Conservation (phyloP, 2,797 vertebrate species). For the Alca torda region DNA sequence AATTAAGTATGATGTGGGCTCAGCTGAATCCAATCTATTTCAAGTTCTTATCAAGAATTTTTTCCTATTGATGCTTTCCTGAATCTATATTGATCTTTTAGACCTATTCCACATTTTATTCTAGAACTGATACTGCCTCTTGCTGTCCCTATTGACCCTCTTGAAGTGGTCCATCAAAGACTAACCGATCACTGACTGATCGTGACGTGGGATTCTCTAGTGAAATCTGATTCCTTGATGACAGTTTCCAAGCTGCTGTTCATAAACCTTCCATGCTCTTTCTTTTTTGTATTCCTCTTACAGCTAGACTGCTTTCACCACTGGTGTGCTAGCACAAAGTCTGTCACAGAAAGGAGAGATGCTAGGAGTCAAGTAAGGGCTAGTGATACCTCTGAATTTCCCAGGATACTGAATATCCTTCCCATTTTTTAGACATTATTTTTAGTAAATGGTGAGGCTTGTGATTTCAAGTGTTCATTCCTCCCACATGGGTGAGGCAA, state of each 20-base stretch:
- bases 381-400: neutral
- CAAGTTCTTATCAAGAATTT: neutral
- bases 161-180: neutral
- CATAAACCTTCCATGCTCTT: neutral
- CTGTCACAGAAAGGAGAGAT: neutral
- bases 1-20: neutral
- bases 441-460: conserved; percentile 40
- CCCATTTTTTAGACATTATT: conserved; percentile 29
- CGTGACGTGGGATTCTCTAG: neutral
- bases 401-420: neutral
- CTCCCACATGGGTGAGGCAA: neutral
- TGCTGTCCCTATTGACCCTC: neutral
- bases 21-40: neutral
- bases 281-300: neutral
- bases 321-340: neutral
- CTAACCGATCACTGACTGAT: neutral
- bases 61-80: neutral
- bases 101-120: neutral
- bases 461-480: conserved; percentile 38
- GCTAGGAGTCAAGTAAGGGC: neutral
- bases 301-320: neutral
- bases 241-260: neutral
- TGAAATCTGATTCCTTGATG: neutral
- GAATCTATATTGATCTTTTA: neutral
- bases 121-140: neutral